Evolutionary conservation across 1,140 invertebrate species (phyloP).

Genomic region (Coelopa frigida): DNA sequence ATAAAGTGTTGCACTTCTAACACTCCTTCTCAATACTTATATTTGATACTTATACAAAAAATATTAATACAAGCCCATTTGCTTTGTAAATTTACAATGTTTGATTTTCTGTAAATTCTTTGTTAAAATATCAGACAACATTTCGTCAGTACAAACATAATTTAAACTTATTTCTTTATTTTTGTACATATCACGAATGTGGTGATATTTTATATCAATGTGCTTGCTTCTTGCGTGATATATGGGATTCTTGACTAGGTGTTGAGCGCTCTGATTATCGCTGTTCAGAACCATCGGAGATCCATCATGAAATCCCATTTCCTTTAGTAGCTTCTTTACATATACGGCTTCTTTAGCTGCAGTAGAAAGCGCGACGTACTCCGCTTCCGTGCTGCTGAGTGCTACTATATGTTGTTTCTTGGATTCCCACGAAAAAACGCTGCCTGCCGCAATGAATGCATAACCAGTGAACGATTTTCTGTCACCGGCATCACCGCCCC

Average conservation of each 20-base stretch:
- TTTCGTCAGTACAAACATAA: conserved; percentile 10
- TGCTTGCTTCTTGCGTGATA: conserved; percentile 41
- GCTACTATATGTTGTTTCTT: conserved; percentile 16
- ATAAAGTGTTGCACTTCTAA: too few species aligned
- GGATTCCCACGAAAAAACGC: conserved; percentile 21
- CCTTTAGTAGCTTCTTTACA: conserved; percentile 18
- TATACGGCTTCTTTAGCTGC: conserved; percentile 15
- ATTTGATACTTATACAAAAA: too few species aligned
- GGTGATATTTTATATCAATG: conserved; percentile 42
- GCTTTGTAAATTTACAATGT: conserved; percentile 8
- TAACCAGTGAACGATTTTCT: conserved; percentile 20
- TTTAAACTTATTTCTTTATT: background rate
- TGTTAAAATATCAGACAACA: conserved; percentile 11
- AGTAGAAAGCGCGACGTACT: conserved; percentile 16
- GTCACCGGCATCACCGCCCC: conserved; percentile 30
- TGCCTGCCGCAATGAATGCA: conserved; percentile 11
- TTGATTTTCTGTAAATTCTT: conserved; percentile 11
- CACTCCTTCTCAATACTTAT: too few species aligned
- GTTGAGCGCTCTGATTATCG: conserved; percentile 16
- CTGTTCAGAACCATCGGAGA: conserved; percentile 4
- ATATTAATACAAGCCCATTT: conserved; percentile 1
- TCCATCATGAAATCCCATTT: conserved; percentile 13
- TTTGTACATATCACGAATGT: conserved; percentile 18
- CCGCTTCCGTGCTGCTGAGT: conserved; percentile 18
- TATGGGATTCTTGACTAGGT: conserved; percentile 29